Percentiles rank a stretch among this genome's conserved stretches.
phyloP scores from a whole-genome alignment of 2,797 vertebrate genomes.

The Lagocephalus sceleratus region DNA sequence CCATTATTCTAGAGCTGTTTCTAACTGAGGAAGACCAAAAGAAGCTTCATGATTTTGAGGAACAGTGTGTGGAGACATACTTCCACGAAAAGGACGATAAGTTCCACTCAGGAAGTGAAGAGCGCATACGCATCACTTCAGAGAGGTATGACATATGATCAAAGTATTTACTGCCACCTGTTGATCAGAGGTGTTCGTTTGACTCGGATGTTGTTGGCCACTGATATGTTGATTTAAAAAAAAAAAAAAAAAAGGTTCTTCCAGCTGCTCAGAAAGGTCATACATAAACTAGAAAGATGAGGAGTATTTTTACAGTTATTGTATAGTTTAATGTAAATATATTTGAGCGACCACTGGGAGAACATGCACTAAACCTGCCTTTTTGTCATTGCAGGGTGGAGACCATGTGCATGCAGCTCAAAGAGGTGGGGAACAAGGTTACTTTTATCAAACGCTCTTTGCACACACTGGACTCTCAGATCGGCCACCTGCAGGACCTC shows the following conservation, averaged over 20 bases:
- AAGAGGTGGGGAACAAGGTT: constrained; percentile 95
- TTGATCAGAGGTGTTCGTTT: too few species aligned
- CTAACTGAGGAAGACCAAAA: constrained; percentile 99
- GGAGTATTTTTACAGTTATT: too few species aligned
- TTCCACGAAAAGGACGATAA: constrained; percentile 98
- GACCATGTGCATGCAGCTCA: constrained; percentile 95
- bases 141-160: constrained; percentile 87
- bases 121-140: constrained; percentile 95
- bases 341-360: too few species aligned
- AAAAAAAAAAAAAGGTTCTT: too few species aligned
- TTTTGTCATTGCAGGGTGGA: constrained; percentile 83
- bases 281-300: too few species aligned
- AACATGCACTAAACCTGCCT: not conserved
- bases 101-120: constrained; percentile 95
- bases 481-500: constrained; percentile 98
- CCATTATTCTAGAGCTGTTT: constrained; percentile 86
- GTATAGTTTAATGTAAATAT: too few species aligned
- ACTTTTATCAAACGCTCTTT: constrained; percentile 97
- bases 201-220: too few species aligned
- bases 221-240: too few species aligned
- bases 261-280: too few species aligned
- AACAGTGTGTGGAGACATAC: constrained; percentile 96
- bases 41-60: constrained; percentile 99
- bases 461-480: constrained; percentile 96
- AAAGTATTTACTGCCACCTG: too few species aligned